phyloP scores from a whole-genome alignment of 2,797 vertebrate genomes.

The Dermochelys coriacea region DNA sequence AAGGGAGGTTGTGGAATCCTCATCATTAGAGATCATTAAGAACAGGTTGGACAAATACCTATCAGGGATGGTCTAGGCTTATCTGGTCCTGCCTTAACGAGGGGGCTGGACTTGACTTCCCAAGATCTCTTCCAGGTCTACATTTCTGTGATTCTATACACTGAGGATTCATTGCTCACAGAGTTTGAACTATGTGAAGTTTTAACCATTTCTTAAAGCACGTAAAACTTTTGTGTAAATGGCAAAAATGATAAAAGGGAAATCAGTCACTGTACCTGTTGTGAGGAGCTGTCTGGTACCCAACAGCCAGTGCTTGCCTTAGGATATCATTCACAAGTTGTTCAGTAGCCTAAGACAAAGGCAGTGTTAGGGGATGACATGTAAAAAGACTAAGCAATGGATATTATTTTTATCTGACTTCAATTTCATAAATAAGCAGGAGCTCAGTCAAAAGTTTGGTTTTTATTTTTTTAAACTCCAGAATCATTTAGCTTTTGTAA shows the following conservation, averaged over 20 bases:
- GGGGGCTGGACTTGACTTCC: neutral
- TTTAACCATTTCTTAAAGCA: neutral
- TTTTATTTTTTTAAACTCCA: fast-evolving
- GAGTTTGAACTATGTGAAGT: neutral
- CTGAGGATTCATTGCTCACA: fast-evolving
- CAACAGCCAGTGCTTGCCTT: constrained; percentile 91
- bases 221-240: neutral
- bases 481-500: neutral
- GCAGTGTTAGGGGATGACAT: neutral
- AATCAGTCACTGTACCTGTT: constrained; percentile 86
- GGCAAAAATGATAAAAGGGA: neutral
- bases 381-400: neutral
- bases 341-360: constrained; percentile 88
- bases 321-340: constrained; percentile 95
- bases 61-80: neutral
- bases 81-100: neutral
- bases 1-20: neutral
- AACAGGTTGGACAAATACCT: neutral
- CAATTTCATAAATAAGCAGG: neutral
- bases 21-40: neutral
- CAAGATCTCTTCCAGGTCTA: neutral
- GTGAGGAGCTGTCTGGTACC: constrained; percentile 89
- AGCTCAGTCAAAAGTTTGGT: neutral
- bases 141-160: neutral
- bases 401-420: neutral